Evolutionary conservation across 2,888 invertebrate species (phyloP).

Genomic region (Hololepta plana): DNA sequence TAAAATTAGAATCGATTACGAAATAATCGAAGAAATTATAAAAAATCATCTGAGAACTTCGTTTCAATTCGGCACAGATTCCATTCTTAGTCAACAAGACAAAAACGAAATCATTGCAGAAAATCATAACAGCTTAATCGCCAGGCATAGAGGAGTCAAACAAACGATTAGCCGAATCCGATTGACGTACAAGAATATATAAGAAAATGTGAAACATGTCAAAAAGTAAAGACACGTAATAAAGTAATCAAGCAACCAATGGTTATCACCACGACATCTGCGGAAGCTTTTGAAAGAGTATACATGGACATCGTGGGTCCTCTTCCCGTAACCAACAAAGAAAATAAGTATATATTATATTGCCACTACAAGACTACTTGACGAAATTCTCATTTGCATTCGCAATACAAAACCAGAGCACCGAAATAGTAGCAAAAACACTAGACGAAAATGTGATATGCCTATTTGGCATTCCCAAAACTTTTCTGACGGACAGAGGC

Average conservation of each 20-base stretch:
- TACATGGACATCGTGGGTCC: constrained; percentile 13
- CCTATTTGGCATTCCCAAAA: constrained; percentile 10
- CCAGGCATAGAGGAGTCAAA: constrained; percentile 12
- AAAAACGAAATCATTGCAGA: constrained; percentile 8
- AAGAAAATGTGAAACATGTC: constrained; percentile 10
- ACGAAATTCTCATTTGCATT: constrained; percentile 11
- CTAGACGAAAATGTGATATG: constrained; percentile 9
- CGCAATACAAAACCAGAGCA: constrained; percentile 9
- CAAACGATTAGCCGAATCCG: constrained; percentile 9
- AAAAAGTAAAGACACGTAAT: constrained; percentile 10
- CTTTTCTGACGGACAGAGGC: constrained; percentile 11
- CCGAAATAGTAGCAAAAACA: constrained; percentile 9
- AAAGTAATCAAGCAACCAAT: too few relatives aligned
- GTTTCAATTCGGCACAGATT: background rate
- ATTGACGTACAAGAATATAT: constrained; percentile 10
- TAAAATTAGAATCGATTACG: background rate
- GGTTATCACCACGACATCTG: too few relatives aligned
- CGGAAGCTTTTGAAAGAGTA: constrained; percentile 9
- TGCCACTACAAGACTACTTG: constrained; percentile 11
- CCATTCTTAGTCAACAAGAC: too few relatives aligned
- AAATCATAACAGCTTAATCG: constrained; percentile 9
- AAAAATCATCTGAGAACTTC: background rate
- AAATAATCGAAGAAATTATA: background rate
- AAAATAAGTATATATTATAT: constrained; percentile 12
- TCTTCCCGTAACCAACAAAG: constrained; percentile 7